Evolutionary conservation across 2,113 vertebrate genomes (phyloP), one percentile per base, ranked within the genome.

Genomic region (Nicator chloris): DNA sequence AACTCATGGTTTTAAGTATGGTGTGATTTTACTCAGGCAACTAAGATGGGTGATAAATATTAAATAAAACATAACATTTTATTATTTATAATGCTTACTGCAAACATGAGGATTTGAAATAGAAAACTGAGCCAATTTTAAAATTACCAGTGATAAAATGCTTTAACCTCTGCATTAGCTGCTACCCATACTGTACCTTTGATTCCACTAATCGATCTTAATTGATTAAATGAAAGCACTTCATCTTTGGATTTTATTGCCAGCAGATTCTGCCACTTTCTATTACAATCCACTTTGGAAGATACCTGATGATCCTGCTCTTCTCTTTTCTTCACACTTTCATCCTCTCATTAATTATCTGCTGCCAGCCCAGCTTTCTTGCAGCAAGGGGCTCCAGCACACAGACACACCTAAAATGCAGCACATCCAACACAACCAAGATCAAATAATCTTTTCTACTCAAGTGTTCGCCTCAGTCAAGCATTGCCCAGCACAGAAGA

Each of bases 131-230:
- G 78, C 81, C 40, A 42, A 51, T 79, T 92, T 94, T 35, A 77
- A 82, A 82, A 91, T 91, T 72, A 65, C 57, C 56, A 42, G 16
- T 63, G 68, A 95, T 90, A 91, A 93, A 97, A 86, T 47, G 51
- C 59, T 90, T 95, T 91, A 91, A 96, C 86, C 18, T 91, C 53
- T 54, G n/a, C 84, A 92, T 93, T 92, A 93, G 54, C 63, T 79
- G 45, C 75, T 80, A 77, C 85, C 64, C 72, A n/a, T 51, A 66
- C 50, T 49, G 33, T 27, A 33, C 54, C 42, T 94, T 77, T 60
- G 85, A 88, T 65, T 92, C 42, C 30, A 37, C 79, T 88, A 77
- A 92, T 85, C 9, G 11, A 92, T 73, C 68, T 59, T 80, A 93
- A 96, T 94, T 90, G 83, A 86, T 91, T 93, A 73, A 90, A 88